A percentile compares a stretch with the other conserved stretches of the same genome.
Conservation (phyloP, 1,140 invertebrate species). For the Aphis craccivora region DNA sequence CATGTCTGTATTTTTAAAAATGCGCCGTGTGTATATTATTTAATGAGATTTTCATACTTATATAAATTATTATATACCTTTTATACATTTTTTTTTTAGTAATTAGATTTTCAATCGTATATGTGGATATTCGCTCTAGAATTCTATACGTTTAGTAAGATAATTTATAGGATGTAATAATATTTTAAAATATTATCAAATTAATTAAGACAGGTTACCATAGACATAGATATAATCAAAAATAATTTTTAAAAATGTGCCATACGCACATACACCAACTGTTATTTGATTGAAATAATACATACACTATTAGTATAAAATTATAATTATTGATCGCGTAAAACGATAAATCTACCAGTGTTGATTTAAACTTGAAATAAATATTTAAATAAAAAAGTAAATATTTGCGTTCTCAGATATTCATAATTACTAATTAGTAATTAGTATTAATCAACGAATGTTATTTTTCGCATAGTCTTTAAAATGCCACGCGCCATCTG, state of each 20-base stretch:
- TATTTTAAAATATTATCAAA: neutral
- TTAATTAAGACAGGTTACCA: neutral
- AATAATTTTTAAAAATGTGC: neutral
- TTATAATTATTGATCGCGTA: neutral
- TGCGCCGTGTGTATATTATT: neutral
- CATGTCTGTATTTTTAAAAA: neutral
- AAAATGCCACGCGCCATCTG: too few species aligned
- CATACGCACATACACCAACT: neutral
- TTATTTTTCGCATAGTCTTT: neutral
- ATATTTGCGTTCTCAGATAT: neutral
- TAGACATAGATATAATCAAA: neutral
- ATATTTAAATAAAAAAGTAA: neutral
- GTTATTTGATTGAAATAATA: neutral
- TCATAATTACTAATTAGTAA: neutral
- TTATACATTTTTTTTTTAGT: neutral
- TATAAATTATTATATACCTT: neutral
- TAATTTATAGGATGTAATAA: neutral
- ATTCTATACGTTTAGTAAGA: neutral
- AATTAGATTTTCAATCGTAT: neutral
- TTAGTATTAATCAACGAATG: neutral
- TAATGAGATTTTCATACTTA: neutral
- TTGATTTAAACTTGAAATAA: neutral
- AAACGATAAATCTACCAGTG: neutral
- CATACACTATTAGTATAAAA: neutral
- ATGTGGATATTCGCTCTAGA: neutral